phyloP scores from a whole-genome alignment of 2,888 invertebrate genomes.

The Sesia apiformis region DNA sequence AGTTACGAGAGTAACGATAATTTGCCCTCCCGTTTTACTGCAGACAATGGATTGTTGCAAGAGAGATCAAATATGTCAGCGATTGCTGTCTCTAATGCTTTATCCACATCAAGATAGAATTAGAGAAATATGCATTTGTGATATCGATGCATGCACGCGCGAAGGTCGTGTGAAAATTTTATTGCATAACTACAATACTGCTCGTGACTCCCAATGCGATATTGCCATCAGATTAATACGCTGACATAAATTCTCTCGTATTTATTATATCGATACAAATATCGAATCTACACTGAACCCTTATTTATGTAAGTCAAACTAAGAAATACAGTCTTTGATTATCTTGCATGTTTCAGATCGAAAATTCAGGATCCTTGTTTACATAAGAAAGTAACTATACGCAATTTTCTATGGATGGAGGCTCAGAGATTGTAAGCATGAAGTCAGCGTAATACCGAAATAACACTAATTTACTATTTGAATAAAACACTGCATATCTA shows the following conservation, averaged over 20 bases:
- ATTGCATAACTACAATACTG: slow-evolving; percentile 51
- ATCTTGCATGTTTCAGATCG: slow-evolving; percentile 3
- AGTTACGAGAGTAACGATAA: too few relatives aligned
- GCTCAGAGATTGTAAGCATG: too few relatives aligned
- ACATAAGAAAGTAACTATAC: too few relatives aligned
- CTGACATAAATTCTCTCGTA: slow-evolving; percentile 63
- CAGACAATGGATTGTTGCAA: background rate
- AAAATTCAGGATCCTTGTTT: background rate
- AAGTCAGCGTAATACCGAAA: too few relatives aligned
- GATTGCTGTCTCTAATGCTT: background rate
- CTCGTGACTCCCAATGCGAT: slow-evolving; percentile 62
- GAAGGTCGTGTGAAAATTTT: slow-evolving; percentile 53
- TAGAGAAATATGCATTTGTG: slow-evolving; percentile 45
- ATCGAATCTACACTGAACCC: slow-evolving; percentile 18
- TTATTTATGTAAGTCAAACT: slow-evolving; percentile 20
- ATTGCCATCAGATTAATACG: slow-evolving; percentile 56
- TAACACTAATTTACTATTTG: too few relatives aligned
- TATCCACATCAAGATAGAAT: slow-evolving; percentile 35
- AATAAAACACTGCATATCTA: too few relatives aligned
- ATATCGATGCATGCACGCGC: slow-evolving; percentile 42
- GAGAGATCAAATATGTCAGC: background rate
- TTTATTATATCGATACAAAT: slow-evolving; percentile 54
- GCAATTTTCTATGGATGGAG: too few relatives aligned
- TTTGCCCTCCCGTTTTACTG: too few relatives aligned
- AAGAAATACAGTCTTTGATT: slow-evolving; percentile 14